Conservation (phyloP, 2,113 vertebrate genomes). For the Reinhardtius hippoglossoides region DNA sequence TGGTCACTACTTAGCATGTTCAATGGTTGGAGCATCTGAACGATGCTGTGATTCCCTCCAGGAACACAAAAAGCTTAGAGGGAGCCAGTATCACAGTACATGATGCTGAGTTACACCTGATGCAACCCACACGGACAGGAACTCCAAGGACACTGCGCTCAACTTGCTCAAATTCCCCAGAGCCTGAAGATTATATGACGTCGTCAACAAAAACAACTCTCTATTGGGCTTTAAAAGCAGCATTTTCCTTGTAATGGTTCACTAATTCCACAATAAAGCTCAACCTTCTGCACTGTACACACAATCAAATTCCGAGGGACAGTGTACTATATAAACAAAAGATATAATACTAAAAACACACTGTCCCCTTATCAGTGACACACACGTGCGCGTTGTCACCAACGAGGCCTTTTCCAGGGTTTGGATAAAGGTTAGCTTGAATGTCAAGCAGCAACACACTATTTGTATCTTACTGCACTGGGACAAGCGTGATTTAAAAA, state of each 20-base stretch:
- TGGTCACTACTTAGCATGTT: constrained; percentile 8
- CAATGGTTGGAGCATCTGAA: constrained; percentile 12
- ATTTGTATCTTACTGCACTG: neutral
- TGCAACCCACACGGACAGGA: constrained; percentile 22
- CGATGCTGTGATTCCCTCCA: neutral
- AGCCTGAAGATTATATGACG: constrained; percentile 48
- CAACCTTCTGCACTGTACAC: neutral
- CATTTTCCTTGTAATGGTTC: too few species aligned
- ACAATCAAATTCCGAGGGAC: constrained; percentile 28
- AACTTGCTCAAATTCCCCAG: constrained; percentile 41
- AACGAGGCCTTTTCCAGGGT: neutral
- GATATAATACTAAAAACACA: constrained; percentile 29
- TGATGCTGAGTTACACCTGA: constrained; percentile 39
- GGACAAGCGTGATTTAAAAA: neutral
- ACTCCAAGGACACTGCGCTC: constrained; percentile 46
- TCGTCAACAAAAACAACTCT: constrained; percentile 47
- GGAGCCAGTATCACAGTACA: constrained; percentile 1
- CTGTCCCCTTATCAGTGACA: constrained; percentile 11
- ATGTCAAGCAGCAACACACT: constrained; percentile 13
- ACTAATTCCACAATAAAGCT: too few species aligned
- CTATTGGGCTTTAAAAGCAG: too few species aligned
- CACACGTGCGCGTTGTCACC: neutral
- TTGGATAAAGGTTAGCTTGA: constrained; percentile 10
- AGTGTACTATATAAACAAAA: constrained; percentile 43
- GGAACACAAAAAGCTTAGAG: neutral